Evolutionary conservation across 2,888 invertebrate genomes (phyloP), one percentile per base, ranked within the genome.

Genomic region (Caenorhabditis doughertyi): DNA sequence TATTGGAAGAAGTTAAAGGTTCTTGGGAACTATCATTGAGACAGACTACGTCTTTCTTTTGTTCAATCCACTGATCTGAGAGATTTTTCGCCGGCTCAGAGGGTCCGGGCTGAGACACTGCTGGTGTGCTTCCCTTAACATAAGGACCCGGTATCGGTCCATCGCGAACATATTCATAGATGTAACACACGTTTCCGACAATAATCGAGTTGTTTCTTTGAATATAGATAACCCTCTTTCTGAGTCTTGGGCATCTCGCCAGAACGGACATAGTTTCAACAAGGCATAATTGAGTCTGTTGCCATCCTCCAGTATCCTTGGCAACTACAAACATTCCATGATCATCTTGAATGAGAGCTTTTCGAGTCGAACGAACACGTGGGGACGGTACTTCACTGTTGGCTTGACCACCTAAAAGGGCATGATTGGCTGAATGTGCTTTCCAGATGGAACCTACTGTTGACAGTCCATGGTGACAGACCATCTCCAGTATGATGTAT

Each of bases 391-490:
- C 29, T n/a, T 83, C 83, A 13, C 65, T 56, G 35, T 35, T 25
- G 1, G 65, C 49, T 60, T 64, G n/a, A 72, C 27, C 3, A 60
- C 32, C n/a, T 29, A 0, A 18, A 55, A 9, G 16, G 9, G 4
- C 25, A 25, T 25, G 13, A 51, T 51, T 7, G 5, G 7, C 21
- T 47, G 2, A 21, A 55, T 25, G n/a, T n/a, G n/a, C n/a, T n/a
- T 27, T 9, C 16, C 9, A 39, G 11, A 3, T 8, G 18, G 4
- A 65, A 18, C 81, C 29, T 42, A 73, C 68, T 51, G 70, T 76
- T 79, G 11, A 76, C 81, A 29, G 85, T 88, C 88, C 88, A 88
- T n/a, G 88, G 88, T 0, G 88, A 88, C 25, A 88, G 81, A 0
- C 86, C 86, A 25, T 88, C 88, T 49, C 85, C 84, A 32, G 82